Base-by-base conservation (phyloP, 2,888 invertebrate species). In the Calameuta idolon region DNA sequence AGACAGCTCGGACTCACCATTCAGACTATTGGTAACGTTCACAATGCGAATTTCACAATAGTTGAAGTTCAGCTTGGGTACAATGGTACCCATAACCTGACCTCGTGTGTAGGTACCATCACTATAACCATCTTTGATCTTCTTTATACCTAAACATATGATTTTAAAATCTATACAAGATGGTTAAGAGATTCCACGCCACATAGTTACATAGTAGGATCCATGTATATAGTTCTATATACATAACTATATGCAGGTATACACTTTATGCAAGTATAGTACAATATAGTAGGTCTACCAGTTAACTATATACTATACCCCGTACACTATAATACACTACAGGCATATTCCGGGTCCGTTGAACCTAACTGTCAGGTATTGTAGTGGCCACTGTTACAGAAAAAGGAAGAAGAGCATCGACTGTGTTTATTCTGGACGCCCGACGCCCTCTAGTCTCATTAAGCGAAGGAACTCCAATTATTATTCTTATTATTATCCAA, bases 331-430 rank as follows among this genome's bases (percentile, higher is more conserved):
- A 37, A 74, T 74, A 74, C 30, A 34, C 30, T 35, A 37, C 30
- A 74, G 34, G 23, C 30, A 71, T 34, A 69, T 15, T 40, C 55
- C 80, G 83, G 84, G 88, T 87, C 83, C 89, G 80, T 87, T 89
- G 88, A 89, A 89, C 89, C 88, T 89, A 89, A 89, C 89, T 88
- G 89, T 89, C 81, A 79, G 82, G 80, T 81, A 87, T 87, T 87
- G 85, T 85, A 83, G 80, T 81, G 79, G 79, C 77, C 83, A 76
- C 69, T 76, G 80, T 75, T 85, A 84, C 81, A 85, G 81, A 82
- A 86, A 83, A 83, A 83, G 81, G 81, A 81, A 83, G 30, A 35
- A 34, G 77, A 34, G 69, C 79, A 78, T 74, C 79, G 69, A 73
- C 15, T 75, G 77, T 73, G 75, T 68, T 75, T 75, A 75, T 69